A percentile compares a stretch with the other conserved stretches of the same genome.
These are phyloP conservation scores for Gorsachius goisagi DNA, from an alignment of 2,113 vertebrate species.

Conservation along the genomic window DNA sequence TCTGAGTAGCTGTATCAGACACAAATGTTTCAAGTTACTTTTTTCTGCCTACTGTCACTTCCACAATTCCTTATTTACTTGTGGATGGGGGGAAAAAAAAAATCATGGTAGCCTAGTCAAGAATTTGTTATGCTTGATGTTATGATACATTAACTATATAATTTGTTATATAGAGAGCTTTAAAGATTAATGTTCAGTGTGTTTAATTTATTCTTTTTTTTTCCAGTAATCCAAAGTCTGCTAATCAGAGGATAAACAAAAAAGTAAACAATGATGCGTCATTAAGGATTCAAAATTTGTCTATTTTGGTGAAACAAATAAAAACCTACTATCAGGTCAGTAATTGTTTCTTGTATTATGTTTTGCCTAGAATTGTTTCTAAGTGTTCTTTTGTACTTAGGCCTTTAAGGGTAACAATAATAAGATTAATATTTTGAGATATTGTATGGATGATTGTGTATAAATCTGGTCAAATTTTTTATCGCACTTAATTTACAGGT, in stretches of 20 bases:
- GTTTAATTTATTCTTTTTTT: not conserved
- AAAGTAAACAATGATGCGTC: conserved; percentile 95
- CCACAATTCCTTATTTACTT: not conserved
- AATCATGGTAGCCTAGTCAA: not conserved
- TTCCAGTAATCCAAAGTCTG: conserved; percentile 89
- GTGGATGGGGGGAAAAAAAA: not conserved
- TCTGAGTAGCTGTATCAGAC: not conserved
- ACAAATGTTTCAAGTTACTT: not conserved
- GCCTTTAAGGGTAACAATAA: not conserved
- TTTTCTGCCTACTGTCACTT: not conserved
- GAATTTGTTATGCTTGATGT: not conserved
- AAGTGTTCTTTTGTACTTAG: not conserved
- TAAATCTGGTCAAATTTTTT: not conserved
- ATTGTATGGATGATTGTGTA: not conserved
- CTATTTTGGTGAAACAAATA: conserved; percentile 91
- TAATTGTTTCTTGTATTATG: not conserved
- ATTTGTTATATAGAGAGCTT: not conserved
- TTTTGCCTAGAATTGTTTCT: not conserved
- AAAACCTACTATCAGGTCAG: conserved; percentile 96
- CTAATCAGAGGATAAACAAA: conserved; percentile 93
- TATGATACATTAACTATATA: not conserved
- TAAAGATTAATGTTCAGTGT: not conserved
- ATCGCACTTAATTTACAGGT: not conserved
- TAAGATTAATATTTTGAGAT: not conserved
- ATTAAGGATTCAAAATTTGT: conserved; percentile 93